Conservation (phyloP, 2,888 invertebrate genomes). For the Iphiclides podalirius region DNA sequence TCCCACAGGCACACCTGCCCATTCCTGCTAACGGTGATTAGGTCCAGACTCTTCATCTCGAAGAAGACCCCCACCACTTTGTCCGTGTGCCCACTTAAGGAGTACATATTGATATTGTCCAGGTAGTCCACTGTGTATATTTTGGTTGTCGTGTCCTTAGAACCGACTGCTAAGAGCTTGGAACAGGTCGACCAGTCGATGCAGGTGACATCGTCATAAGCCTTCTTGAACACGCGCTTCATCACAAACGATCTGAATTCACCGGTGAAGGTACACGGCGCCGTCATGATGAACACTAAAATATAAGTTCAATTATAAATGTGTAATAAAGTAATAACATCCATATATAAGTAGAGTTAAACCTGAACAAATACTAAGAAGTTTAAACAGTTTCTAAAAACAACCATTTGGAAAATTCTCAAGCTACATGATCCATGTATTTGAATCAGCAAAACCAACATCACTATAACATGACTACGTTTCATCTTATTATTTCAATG, state of each 20-base stretch:
- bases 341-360: too few relatives aligned
- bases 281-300: constrained; percentile 90
- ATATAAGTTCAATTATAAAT: too few relatives aligned
- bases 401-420: too few relatives aligned
- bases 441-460: too few relatives aligned
- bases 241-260: constrained; percentile 94
- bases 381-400: too few relatives aligned
- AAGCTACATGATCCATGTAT: too few relatives aligned
- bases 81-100: constrained; percentile 92
- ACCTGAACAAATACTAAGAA: too few relatives aligned
- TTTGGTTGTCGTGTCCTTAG: constrained; percentile 93
- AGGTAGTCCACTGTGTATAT: constrained; percentile 89
- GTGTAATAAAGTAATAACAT: too few relatives aligned
- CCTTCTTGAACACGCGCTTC: constrained; percentile 89
- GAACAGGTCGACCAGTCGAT: constrained; percentile 97
- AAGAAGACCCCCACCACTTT: constrained; percentile 93
- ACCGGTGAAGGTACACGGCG: constrained; percentile 89
- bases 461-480: too few relatives aligned
- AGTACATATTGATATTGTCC: constrained; percentile 87
- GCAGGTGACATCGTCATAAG: constrained; percentile 91
- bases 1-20: constrained; percentile 94
- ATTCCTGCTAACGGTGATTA: constrained; percentile 90
- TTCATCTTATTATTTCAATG: too few relatives aligned
- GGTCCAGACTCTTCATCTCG: constrained; percentile 90
- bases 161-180: constrained; percentile 91